Evolutionary conservation across 2,797 vertebrate genomes (phyloP).

Genomic region (Crypturellus tataupa): DNA sequence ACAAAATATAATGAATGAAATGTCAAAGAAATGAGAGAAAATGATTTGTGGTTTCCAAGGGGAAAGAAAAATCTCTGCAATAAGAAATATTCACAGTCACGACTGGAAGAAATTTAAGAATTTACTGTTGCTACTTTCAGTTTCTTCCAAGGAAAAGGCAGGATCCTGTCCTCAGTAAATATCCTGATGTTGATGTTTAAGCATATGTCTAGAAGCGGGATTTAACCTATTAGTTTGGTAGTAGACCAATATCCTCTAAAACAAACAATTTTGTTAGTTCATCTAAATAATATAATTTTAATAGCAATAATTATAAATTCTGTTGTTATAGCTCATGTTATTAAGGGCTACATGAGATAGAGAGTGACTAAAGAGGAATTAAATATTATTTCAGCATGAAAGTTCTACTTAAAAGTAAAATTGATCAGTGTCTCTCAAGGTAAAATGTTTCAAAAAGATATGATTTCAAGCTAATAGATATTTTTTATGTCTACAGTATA

Average conservation of each 20-base stretch:
- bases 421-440: fast-evolving
- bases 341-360: background rate
- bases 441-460: background rate
- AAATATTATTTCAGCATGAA: background rate
- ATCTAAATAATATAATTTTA: background rate
- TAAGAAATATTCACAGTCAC: background rate
- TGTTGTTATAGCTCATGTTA: background rate
- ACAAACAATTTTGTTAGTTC: fast-evolving
- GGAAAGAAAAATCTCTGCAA: background rate
- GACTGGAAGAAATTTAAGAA: background rate
- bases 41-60: background rate
- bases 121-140: background rate
- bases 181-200: background rate
- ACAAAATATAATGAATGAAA: background rate
- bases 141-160: background rate
- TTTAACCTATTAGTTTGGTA: background rate
- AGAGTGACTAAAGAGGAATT: background rate
- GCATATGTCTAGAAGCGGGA: background rate
- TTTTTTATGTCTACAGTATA: background rate
- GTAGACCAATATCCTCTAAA: background rate
- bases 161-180: background rate
- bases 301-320: background rate
- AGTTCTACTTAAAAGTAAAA: background rate
- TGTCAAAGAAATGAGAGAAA: constrained; percentile 1
- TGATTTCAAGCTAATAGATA: background rate